Evolutionary conservation across 2,888 invertebrate genomes (phyloP).

Genomic region (Orthosia gothica): DNA sequence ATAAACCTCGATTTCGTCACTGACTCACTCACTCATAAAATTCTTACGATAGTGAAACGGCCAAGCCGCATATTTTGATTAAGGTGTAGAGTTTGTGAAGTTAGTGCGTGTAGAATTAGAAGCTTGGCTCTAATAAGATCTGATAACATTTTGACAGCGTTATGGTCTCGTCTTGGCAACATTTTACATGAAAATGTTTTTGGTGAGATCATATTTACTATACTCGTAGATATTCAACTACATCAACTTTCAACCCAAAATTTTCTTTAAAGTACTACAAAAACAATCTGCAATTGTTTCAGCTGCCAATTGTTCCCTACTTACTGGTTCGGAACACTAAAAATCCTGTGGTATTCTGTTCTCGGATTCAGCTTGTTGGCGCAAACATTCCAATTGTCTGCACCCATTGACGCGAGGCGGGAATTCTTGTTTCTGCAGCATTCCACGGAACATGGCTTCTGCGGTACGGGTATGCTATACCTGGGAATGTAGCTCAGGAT

Average conservation of each 20-base stretch:
- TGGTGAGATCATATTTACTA: too few relatives aligned
- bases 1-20: too few relatives aligned
- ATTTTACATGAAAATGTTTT: too few relatives aligned
- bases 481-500: conserved; percentile 25
- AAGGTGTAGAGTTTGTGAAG: too few relatives aligned
- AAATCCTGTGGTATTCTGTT: conserved; percentile 55
- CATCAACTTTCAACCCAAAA: not conserved
- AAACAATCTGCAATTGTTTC: conserved; percentile 43
- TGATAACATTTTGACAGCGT: too few relatives aligned
- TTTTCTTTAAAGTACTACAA: not conserved
- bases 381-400: conserved; percentile 73
- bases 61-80: too few relatives aligned
- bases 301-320: conserved; percentile 44
- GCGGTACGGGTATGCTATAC: conserved; percentile 39
- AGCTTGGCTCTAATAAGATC: too few relatives aligned
- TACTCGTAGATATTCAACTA: not conserved
- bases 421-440: conserved; percentile 67
- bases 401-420: conserved; percentile 71
- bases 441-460: conserved; percentile 60
- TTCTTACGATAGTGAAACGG: too few relatives aligned
- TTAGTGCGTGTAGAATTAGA: too few relatives aligned
- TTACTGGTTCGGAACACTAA: conserved; percentile 55
- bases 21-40: too few relatives aligned
- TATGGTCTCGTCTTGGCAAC: too few relatives aligned
- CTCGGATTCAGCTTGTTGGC: conserved; percentile 57